A percentile compares a stretch with the other conserved stretches of the same genome.
These are phyloP conservation scores for Knipowitschia caucasica DNA, from an alignment of 2,797 vertebrate genomes.

Conservation along the genomic window DNA sequence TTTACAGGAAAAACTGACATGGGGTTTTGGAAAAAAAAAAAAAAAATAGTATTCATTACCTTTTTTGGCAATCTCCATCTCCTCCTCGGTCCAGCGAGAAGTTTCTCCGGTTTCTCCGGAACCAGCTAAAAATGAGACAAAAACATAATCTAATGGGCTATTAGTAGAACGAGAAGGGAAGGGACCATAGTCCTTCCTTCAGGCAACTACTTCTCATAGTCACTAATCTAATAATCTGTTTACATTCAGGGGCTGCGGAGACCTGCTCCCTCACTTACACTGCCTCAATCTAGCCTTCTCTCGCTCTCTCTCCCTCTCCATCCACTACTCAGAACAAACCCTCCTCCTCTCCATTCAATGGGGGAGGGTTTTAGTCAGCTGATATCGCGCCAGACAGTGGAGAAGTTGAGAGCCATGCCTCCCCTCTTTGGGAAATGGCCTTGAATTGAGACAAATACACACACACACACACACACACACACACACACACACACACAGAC, in stretches of 20 bases:
- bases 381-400: constrained; percentile 68
- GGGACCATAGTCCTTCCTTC: constrained; percentile 48
- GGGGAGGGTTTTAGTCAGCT: constrained; percentile 65
- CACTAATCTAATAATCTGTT: constrained; percentile 78
- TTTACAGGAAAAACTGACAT: constrained; percentile 3
- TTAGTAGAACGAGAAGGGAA: constrained; percentile 56
- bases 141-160: constrained; percentile 57
- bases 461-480: constrained; percentile 28
- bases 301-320: constrained; percentile 12
- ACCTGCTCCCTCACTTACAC: constrained; percentile 64
- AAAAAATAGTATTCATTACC: constrained; percentile 73
- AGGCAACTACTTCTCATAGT: constrained; percentile 60
- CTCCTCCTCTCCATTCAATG: constrained; percentile 59
- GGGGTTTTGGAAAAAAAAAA: neutral
- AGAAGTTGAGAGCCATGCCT: constrained; percentile 60
- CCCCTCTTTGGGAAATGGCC: constrained; percentile 70
- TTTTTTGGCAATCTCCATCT: constrained; percentile 99
- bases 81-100: constrained; percentile 99
- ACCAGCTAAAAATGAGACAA: constrained; percentile 79
- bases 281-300: constrained; percentile 41
- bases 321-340: constrained; percentile 42
- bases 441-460: constrained; percentile 68
- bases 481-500: constrained; percentile 35
- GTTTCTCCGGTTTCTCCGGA: constrained; percentile 92
- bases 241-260: constrained; percentile 72